Evolutionary conservation across 2,113 vertebrate species (phyloP), one percentile per base, ranked within the genome.

Genomic region (Butastur rufipennis): DNA sequence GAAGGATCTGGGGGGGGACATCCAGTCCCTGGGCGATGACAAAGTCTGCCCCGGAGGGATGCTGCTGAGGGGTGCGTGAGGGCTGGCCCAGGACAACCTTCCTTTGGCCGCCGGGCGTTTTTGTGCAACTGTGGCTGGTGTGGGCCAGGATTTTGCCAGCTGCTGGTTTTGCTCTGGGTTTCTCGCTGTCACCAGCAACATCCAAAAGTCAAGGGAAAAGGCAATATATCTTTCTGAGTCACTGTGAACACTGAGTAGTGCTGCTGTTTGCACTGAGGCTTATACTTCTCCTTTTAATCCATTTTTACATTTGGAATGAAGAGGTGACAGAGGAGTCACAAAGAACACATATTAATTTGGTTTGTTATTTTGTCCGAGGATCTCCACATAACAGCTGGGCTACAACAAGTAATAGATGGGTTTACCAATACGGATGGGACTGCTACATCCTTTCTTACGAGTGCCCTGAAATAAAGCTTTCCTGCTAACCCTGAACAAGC

Each of bases 41-140:
- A 31, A 53, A 59, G 20, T 34, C 84, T 82, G 34, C 13, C 12
- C 47, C 25, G 38, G 36, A 27, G 18, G 9, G 34, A 5, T 27
- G 48, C 34, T 32, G 40, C 34, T 22, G 27, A 40, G 61, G 36
- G 61, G 38, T 31, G 36, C 27, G 48, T 12, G 65, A 42, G 26
- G 17, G 18, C 63, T 21, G 22, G 36, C 14, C 10, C 38, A 63
- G 36, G 52, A 10, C 27, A 48, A 20, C 23, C 9, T 26, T 29
- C 38, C 52, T 58, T n/a, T 3, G 2, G 29, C 52, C 3, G 0
- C 3, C 2, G 17, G 32, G 17, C 3, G 0, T 9, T 45, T n/a
- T 20, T 12, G 22, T 53, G 31, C 29, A 15, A 3, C 47, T 19
- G 38, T 21, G 29, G 31, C 36, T 53, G 59, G 8, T 0, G 2